phyloP scores from a whole-genome alignment of 2,113 vertebrate genomes.

The human (Homo sapiens) region GRCh38 chr2:124009501-124010000 shows the following conservation, averaged over 20 bases:
- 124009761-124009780: conserved; percentile 27
- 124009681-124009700: conserved; percentile 53
- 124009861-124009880: background rate
- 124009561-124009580: conserved; percentile 44
- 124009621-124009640: background rate
- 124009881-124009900: background rate
- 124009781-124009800: conserved; percentile 50
- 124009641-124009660: conserved; percentile 47
- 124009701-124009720: conserved; percentile 31
- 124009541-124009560: background rate
- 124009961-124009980: background rate
- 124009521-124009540: background rate
- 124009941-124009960: background rate
- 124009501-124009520: conserved; percentile 24
- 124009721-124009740: background rate
- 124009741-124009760: conserved; percentile 51
- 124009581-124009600: background rate
- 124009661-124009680: conserved; percentile 33
- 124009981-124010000: background rate
- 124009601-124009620: background rate
- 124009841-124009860: background rate
- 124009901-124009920: conserved; percentile 15
- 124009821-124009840: background rate
- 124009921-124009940: background rate
- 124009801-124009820: background rate